Base-by-base conservation (phyloP, 2,113 vertebrate species). In the Xenopus laevis region DNA sequence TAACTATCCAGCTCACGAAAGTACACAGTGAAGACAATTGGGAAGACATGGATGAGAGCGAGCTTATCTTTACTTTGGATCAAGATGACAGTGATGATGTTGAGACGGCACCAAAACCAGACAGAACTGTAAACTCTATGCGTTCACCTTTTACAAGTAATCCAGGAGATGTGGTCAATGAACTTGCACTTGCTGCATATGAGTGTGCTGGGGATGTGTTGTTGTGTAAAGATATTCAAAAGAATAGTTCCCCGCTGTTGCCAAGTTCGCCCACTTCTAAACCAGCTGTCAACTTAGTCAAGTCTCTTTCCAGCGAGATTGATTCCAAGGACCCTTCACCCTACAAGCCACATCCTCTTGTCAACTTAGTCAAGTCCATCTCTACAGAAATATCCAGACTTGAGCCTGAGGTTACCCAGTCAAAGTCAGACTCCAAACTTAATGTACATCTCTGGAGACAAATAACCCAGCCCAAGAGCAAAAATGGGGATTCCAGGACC, bases 361-460 rank as follows among this genome's bases (percentile, higher is more conserved):
- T 94, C 59, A 93, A 82, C 83, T 87, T 94, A 0, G 93, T 95
- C 15, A 94, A 91, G 82, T 94, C 94, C 0, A 91, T 94, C 78
- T 94, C 92, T 18, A 91, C 92, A 0, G 92, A 94, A 83, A 83
- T 93, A 45, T 91, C 90, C 40, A 83, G 84, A 68, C 89, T 87
- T 0, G 89, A 92, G 40, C 89, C 90, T 0, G 92, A 93, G 73
- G 91, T 94, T 50, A 90, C 90, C 0, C 91, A 89, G 71, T 93
- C 92, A 0, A 92, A 90, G 63, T 93, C 92, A 0, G 93, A 93
- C 80, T 94, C 92, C 7, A 89, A 86, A 65, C 90, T 94, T 78
- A 93, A 93, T 81, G 79, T 93, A 33, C 90, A 94, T 74, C 78
- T 91, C 16, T 92, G 87, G 89, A 88, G 88, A 44, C 92, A 94